A percentile compares a stretch with the other conserved stretches of the same genome.
phyloP scores from a whole-genome alignment of 2,888 invertebrate species.

The Spisula solida region DNA sequence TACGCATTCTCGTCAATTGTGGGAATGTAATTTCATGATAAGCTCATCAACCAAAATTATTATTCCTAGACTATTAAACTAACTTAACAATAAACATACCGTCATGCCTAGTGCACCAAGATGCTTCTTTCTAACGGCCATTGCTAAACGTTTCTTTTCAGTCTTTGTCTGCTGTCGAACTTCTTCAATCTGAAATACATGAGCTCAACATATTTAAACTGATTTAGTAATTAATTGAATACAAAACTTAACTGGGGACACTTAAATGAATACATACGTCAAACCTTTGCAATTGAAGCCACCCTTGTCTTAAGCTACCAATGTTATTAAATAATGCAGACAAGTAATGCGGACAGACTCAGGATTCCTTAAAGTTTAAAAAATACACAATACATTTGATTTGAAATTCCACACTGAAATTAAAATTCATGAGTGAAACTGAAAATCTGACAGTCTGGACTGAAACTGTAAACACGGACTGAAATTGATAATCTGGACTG shows the following conservation, averaged over 20 bases:
- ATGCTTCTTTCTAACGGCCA: constrained; percentile 99
- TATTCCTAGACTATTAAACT: too few species aligned
- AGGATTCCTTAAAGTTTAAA: too few species aligned
- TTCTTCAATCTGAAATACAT: constrained; percentile 92
- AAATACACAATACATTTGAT: background rate
- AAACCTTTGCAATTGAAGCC: background rate
- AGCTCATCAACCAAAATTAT: too few species aligned
- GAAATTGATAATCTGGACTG: too few species aligned
- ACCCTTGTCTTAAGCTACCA: too few species aligned
- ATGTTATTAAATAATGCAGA: too few species aligned
- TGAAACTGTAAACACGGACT: too few species aligned
- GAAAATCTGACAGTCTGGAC: background rate
- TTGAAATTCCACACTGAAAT: too few species aligned
- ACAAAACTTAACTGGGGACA: background rate
- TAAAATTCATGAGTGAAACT: too few species aligned
- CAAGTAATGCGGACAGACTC: background rate
- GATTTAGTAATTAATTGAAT: background rate
- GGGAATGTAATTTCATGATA: too few species aligned
- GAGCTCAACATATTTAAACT: background rate
- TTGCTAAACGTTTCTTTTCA: constrained; percentile 98
- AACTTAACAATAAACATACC: constrained; percentile 75
- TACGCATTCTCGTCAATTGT: too few species aligned
- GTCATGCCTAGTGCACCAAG: constrained; percentile 95
- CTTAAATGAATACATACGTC: background rate
- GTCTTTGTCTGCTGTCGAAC: constrained; percentile 97